Evolutionary conservation across 2,797 vertebrate genomes (phyloP), one percentile per base, ranked within the genome.

Genomic region (Hippoglossus hippoglossus): DNA sequence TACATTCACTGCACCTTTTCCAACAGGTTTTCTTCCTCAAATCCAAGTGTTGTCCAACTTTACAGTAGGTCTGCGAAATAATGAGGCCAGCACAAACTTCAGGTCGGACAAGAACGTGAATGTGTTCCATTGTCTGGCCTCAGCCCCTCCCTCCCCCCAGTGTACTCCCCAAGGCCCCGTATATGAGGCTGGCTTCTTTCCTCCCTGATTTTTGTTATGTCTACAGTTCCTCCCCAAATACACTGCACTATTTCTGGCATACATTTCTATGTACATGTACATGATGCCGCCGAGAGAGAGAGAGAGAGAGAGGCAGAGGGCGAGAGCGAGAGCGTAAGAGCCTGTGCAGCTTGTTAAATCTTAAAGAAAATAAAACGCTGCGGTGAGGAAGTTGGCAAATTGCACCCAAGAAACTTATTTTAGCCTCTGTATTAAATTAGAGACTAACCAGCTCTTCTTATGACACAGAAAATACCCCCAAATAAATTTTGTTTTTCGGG

Each of bases 191-290:
- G 79, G 63, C 73, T 81, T 79, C 73, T 81, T 84, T 83, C 81
- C 83, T 79, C 70, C 71, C 71, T 81, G 75, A 73, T 84, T 87
- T 21, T 87, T 94, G 91, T 92, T 93, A 79, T 92, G 91, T 93
- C 91, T 94, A 63, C 84, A 63, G 41, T 60, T 59, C 41, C 69
- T 64, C 34, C 57, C n/a, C 49, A 62, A 77, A 84, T 79, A 67
- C 69, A 34, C 75, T 39, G 59, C 76, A 26, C 91, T 93, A 93
- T 91, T 92, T 80, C 77, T 87, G 87, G 76, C 59, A 64, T 24
- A 53, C 63, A 61, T 79, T 80, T 28, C 36, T 86, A 87, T 73
- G 67, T 77, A 83, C 75, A 83, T 71, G 68, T 67, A 49, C 74
- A 77, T 77, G 70, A 44, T 26, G 4, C 25, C 56, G 63, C 70